These are phyloP conservation scores for Gallinago solitaria DNA, from an alignment of 2,797 vertebrate species.

Conservation along the genomic window DNA sequence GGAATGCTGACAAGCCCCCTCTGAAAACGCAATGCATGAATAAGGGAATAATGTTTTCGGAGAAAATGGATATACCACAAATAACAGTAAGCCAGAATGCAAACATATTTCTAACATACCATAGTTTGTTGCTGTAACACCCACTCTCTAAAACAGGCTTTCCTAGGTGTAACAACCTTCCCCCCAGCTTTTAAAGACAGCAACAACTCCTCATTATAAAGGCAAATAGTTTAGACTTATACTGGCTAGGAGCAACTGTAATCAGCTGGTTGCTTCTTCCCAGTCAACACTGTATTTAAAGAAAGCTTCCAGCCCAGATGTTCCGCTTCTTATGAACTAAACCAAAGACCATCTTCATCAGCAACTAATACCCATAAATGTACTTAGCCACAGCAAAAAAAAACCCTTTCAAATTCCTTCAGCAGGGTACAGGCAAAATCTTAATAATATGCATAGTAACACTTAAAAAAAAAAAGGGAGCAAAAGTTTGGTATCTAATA, in stretches of 20 bases:
- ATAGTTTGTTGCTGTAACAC: neutral
- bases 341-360: neutral
- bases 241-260: neutral
- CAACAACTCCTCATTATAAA: neutral
- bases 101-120: neutral
- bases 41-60: neutral
- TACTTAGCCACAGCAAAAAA: neutral
- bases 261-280: neutral
- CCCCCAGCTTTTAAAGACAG: neutral
- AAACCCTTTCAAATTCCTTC: neutral
- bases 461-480: neutral
- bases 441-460: slow-evolving; percentile 62
- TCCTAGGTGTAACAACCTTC: neutral
- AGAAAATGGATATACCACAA: neutral
- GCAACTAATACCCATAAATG: neutral
- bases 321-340: neutral
- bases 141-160: neutral
- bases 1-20: neutral
- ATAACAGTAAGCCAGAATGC: neutral
- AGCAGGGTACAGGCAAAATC: slow-evolving; percentile 15
- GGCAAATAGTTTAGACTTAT: neutral
- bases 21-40: neutral
- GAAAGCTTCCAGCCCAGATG: neutral
- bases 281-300: neutral
- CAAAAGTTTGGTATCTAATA: slow-evolving; percentile 72